Conservation (phyloP, 1,140 invertebrate species). For the Dryas iulia region DNA sequence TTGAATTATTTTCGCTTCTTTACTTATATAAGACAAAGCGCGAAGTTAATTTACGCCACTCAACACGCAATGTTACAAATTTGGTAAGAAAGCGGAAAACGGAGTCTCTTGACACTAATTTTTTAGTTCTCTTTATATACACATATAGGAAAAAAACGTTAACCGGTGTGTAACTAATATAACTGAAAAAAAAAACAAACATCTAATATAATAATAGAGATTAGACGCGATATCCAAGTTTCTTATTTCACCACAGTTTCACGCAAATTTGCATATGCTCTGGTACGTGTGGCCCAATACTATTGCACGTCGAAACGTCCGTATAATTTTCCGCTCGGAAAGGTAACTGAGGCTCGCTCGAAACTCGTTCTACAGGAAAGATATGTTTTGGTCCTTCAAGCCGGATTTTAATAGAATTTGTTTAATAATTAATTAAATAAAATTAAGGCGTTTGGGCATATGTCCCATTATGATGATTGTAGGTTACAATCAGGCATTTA, state of each 20-base stretch:
- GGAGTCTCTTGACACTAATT: too few species aligned
- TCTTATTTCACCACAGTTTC: constrained; percentile 39
- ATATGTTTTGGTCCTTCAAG: constrained; percentile 16
- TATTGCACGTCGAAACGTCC: constrained; percentile 37
- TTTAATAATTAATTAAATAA: background rate
- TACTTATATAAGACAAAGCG: too few species aligned
- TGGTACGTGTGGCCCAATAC: constrained; percentile 44
- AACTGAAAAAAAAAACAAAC: background rate
- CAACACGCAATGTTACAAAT: too few species aligned
- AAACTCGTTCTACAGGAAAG: constrained; percentile 23
- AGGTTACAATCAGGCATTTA: background rate
- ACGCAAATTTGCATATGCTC: constrained; percentile 49
- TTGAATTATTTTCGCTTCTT: too few species aligned
- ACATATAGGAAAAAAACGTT: too few species aligned
- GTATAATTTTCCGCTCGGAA: constrained; percentile 49
- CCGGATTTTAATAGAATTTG: constrained; percentile 2
- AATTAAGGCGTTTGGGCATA: background rate
- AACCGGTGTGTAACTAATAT: too few species aligned
- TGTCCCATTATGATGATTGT: background rate
- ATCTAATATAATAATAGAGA: background rate
- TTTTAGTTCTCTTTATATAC: too few species aligned
- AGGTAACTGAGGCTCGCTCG: constrained; percentile 15
- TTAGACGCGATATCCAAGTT: background rate
- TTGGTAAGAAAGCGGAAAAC: too few species aligned
- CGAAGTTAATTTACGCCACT: too few species aligned